Evolutionary conservation across 2,797 vertebrate genomes (phyloP), one percentile per base, ranked within the genome.

Genomic region (Anabacerthia variegaticeps): DNA sequence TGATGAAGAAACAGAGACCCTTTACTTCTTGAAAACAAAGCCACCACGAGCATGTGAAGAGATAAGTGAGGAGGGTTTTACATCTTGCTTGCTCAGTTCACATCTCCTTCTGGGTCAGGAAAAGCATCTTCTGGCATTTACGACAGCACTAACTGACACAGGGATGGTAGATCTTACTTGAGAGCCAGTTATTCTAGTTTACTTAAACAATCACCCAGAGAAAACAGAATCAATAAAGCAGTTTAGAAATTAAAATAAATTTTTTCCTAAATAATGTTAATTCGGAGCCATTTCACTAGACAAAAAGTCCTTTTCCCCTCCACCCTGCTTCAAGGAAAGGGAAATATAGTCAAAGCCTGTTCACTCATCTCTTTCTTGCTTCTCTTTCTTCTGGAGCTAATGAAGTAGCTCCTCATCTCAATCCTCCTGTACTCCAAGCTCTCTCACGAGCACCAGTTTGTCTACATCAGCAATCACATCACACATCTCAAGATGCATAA

Each of bases 291-390:
- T 76, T 76, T 59, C 32, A 74, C 21, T 32, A 82, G 4, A 55
- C 32, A 30, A 36, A 65, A 80, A 49, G 37, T 48, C 59, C 41
- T 23, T 72, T 77, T 68, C 23, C 24, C 14, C 8, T 6, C 19
- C 26, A 51, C 30, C 81, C 76, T 90, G 46, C 72, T 86, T 44
- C 36, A 46, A 52, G 37, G 54, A 94, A 84, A 65, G 39, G 48
- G 17, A 18, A 76, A 79, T 1, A 2, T 20, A 61, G 73, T 34
- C 56, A 77, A 77, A 92, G 27, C 32, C 34, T 32, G n/a, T 19
- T 48, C 76, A n/a, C 19, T 76, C 78, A 59, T 81, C 30, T 93
- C 41, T 75, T 61, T 93, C 49, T 85, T 88, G 87, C 32, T 54
- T 54, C 52, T 54, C 52, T 20, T 58, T 72, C 37, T 5, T 16